These are phyloP conservation scores for Lepus townsendii DNA, from an alignment of 2,797 vertebrate species.

Conservation along the genomic window DNA sequence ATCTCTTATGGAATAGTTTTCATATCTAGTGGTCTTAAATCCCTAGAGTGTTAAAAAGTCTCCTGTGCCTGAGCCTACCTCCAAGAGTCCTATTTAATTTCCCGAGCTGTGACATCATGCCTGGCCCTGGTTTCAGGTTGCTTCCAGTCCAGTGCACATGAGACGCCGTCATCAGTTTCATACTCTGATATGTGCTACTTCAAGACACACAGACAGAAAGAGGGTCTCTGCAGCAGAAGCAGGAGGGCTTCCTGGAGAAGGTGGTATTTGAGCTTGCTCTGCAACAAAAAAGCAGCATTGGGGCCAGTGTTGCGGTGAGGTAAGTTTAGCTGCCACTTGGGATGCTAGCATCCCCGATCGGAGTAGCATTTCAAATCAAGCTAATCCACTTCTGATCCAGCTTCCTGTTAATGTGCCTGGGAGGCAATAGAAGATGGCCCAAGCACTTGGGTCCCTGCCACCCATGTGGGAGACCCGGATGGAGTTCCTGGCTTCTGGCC, in stretches of 20 bases:
- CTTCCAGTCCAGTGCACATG: not conserved
- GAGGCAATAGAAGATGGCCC: too few species aligned
- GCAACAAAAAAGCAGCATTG: not conserved
- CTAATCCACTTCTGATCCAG: too few species aligned
- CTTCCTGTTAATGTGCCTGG: too few species aligned
- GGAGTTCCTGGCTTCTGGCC: too few species aligned
- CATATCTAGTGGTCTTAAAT: not conserved
- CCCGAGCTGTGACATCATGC: not conserved
- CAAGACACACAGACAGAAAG: not conserved
- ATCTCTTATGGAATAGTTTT: not conserved
- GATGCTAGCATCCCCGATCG: too few species aligned
- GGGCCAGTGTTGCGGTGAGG: too few species aligned
- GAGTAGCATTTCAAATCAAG: too few species aligned
- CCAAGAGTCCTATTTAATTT: not conserved
- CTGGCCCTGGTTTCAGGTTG: not conserved
- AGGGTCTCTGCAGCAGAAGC: not conserved
- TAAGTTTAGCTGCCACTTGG: too few species aligned
- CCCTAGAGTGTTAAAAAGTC: not conserved
- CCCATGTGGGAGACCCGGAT: too few species aligned
- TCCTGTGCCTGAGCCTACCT: fast-evolving
- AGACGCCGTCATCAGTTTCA: not conserved
- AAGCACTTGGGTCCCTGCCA: too few species aligned
- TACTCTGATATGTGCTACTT: not conserved
- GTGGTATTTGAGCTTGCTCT: not conserved
- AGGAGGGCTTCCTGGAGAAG: not conserved